These are phyloP conservation scores for Solenopsis fugax DNA, from an alignment of 1,140 invertebrate species.

Conservation along the genomic window DNA sequence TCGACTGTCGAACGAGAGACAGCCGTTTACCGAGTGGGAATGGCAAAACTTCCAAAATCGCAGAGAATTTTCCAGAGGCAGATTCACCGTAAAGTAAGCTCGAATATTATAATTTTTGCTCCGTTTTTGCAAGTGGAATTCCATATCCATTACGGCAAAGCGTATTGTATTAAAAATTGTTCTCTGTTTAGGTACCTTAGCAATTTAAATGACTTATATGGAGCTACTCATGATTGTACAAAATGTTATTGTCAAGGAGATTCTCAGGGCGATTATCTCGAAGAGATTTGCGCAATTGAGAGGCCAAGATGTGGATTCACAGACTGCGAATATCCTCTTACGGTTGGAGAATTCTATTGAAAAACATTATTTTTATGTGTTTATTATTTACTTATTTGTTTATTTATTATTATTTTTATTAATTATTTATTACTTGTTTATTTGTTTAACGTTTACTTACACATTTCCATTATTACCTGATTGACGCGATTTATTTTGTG, in stretches of 20 bases:
- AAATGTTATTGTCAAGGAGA: constrained; percentile 81
- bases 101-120: neutral
- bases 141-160: neutral
- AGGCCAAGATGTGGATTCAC: constrained; percentile 76
- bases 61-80: constrained; percentile 77
- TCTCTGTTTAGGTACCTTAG: constrained; percentile 73
- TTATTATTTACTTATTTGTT: neutral
- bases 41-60: constrained; percentile 73
- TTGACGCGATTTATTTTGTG: neutral
- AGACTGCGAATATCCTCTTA: constrained; percentile 80
- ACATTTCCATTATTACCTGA: neutral
- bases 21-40: constrained; percentile 70
- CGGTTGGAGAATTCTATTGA: constrained; percentile 68
- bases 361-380: too few species aligned
- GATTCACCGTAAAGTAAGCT: constrained; percentile 73
- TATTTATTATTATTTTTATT: too few species aligned
- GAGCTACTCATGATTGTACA: constrained; percentile 67
- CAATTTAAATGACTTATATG: constrained; percentile 19
- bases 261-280: constrained; percentile 73
- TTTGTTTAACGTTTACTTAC: neutral
- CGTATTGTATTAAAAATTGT: neutral
- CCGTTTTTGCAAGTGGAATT: neutral
- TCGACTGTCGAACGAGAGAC: constrained; percentile 66
- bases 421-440: too few species aligned
- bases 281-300: constrained; percentile 83